Percentiles rank a stretch among this genome's conserved stretches.
These are phyloP conservation scores for Apamea sordens DNA, from an alignment of 2,888 invertebrate species.

Conservation along the genomic window DNA sequence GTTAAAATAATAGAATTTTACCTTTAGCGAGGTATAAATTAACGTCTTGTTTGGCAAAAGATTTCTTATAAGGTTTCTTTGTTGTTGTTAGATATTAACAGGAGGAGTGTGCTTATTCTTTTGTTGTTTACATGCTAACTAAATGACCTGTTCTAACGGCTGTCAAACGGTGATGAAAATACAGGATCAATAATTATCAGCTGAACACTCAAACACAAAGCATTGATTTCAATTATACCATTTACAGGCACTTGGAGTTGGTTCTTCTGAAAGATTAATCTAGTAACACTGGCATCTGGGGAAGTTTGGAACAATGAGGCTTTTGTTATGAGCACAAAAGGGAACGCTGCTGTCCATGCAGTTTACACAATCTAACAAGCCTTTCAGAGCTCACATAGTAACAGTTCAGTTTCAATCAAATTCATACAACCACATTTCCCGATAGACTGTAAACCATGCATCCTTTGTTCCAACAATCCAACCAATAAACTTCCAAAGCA, in stretches of 20 bases:
- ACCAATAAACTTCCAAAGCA: slow-evolving; percentile 18
- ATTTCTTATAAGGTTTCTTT: no score
- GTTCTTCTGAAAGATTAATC: not conserved
- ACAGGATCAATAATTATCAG: not conserved
- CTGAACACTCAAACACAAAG: no score
- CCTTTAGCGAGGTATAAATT: no score
- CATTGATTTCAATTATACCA: not conserved
- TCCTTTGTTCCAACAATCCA: slow-evolving; percentile 23
- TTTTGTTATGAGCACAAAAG: slow-evolving; percentile 13
- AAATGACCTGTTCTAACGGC: no score
- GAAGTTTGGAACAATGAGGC: not conserved
- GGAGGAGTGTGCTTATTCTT: no score
- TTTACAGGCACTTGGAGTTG: not conserved
- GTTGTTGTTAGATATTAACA: no score
- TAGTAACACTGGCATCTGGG: not conserved
- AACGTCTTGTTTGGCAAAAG: no score
- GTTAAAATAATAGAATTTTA: no score
- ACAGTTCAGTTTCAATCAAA: slow-evolving; percentile 1
- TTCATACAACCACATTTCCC: not conserved
- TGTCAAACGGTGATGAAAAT: no score
- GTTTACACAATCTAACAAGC: not conserved
- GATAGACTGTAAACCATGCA: not conserved
- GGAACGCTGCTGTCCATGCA: not conserved
- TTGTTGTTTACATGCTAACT: no score
- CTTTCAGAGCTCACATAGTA: not conserved